Base-by-base conservation (phyloP, 2,113 vertebrate genomes). In the Oriolus oriolus region DNA sequence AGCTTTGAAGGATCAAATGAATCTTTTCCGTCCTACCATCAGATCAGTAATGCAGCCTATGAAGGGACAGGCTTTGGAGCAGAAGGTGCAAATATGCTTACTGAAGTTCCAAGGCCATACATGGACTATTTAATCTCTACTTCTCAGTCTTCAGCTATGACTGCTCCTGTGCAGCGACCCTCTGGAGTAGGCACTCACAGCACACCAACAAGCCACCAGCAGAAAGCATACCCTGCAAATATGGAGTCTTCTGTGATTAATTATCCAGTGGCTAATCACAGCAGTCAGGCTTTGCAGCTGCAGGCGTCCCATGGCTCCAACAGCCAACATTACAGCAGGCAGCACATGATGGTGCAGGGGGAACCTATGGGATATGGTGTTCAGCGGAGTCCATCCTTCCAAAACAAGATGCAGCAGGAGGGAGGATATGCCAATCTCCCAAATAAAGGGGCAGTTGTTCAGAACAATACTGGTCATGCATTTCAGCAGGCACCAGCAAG, bases 371-470 rank as follows among this genome's bases (percentile, higher is more conserved):
- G 98, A 26, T 99, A 99, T 12, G 98, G 98, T n/a, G 95, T 99
- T 61, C 99, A 99, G 97, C 98, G 99, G 89, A 99, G 98, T 84
- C 98, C 99, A 18, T 99, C 99, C 90, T 99, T 99, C 97, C 99
- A 99, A 95, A 99, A 98, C 96, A 99, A 99, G 97, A 98, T 99
- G 92, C 97, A 98, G 10, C 98, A 98, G 52, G 98, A 99, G 16
- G 98, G 95, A 35, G 98, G 98, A 30, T 99, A 99, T 7, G 95
- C 98, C 16, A 98, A 68, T 96, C 98, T 99, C 87, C 98, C 98
- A 56, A 97, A 98, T 80, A 99, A 99, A 98, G 98, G 98, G 12
- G 92, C 95, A 6, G 98, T 98, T 71, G 98, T 96, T 81, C 99
- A 99, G 83, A 98, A 96, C 6, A 98, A 93, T 47, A 73, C 98